phyloP scores from a whole-genome alignment of 2,888 invertebrate genomes.

The Amiota communis region DNA sequence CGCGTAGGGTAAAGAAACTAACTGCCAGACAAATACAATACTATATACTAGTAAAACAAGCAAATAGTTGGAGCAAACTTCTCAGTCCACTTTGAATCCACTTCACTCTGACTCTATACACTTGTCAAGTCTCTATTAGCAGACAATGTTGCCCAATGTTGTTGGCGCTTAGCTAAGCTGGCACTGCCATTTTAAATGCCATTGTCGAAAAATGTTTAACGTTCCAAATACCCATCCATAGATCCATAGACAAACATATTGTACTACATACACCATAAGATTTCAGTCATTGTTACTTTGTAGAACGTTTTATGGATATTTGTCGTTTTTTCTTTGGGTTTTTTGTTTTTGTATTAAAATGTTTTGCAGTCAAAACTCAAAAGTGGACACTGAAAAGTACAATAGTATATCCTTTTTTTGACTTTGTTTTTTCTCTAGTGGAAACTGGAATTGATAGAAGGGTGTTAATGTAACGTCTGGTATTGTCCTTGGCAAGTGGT shows the following conservation, averaged over 20 bases:
- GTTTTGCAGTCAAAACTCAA: slow-evolving; percentile 40
- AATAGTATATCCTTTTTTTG: too few species aligned
- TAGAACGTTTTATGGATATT: slow-evolving; percentile 4
- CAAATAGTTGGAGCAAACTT: not conserved
- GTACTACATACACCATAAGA: too few species aligned
- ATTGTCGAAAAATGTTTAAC: slow-evolving; percentile 55
- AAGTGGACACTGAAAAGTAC: slow-evolving; percentile 48
- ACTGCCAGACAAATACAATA: not conserved
- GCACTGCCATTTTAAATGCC: slow-evolving; percentile 53
- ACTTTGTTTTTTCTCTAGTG: too few species aligned
- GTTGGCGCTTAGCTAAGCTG: slow-evolving; percentile 12
- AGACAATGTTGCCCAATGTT: slow-evolving; percentile 49
- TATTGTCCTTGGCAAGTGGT: too few species aligned
- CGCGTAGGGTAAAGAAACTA: slow-evolving; percentile 42
- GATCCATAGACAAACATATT: not conserved
- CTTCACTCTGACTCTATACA: not conserved
- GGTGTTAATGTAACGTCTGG: too few species aligned
- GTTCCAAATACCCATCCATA: slow-evolving; percentile 1
- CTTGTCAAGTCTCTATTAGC: slow-evolving; percentile 65
- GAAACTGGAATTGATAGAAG: too few species aligned
- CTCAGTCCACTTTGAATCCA: not conserved
- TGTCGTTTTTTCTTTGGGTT: slow-evolving; percentile 7
- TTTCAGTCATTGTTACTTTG: slow-evolving; percentile 10
- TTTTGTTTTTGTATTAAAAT: slow-evolving; percentile 33
- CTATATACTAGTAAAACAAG: not conserved